A percentile compares a stretch with the other conserved stretches of the same genome.
Conservation (phyloP, 2,113 vertebrate genomes). For the Henicopernis longicauda region DNA sequence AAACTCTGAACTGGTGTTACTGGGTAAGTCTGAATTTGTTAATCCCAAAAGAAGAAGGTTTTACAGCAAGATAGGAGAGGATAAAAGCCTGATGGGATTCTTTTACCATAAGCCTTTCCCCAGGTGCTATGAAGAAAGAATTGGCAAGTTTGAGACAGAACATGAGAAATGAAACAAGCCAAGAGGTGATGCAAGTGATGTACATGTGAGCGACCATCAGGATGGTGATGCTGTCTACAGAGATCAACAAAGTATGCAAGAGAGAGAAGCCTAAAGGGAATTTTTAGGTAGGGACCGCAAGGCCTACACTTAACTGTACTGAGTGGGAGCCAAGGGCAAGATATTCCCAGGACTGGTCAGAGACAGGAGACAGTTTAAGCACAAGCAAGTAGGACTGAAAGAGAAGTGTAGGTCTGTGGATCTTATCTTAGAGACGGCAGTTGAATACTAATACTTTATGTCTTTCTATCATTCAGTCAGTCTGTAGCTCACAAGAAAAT, state of each 20-base stretch:
- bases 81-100: neutral
- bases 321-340: neutral
- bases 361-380: neutral
- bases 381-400: neutral
- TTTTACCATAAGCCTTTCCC: neutral
- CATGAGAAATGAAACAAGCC: neutral
- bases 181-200: neutral
- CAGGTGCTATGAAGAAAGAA: neutral
- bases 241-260: neutral
- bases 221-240: neutral
- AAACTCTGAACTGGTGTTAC: neutral
- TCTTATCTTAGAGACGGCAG: neutral
- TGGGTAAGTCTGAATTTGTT: neutral
- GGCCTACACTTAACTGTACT: neutral
- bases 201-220: neutral
- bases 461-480: neutral
- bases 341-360: neutral
- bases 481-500: neutral
- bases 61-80: neutral
- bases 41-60: neutral
- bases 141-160: neutral
- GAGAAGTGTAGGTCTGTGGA: fast-evolving
- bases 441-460: neutral
- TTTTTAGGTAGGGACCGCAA: neutral
- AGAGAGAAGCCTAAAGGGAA: neutral